Conservation (phyloP, 2,113 vertebrate genomes). For the Cottus gobio region DNA sequence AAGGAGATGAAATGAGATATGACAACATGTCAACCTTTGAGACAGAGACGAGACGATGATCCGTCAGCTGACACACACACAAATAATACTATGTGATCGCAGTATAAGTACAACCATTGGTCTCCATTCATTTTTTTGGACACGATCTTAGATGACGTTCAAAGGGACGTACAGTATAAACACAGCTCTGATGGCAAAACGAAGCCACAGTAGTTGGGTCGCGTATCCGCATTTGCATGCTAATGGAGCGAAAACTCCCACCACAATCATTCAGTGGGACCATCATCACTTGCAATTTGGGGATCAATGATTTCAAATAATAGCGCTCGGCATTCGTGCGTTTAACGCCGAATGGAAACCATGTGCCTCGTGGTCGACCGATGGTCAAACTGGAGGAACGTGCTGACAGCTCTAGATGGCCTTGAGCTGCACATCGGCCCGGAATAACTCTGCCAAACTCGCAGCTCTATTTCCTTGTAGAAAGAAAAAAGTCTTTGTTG, state of each 20-base stretch:
- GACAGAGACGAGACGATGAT: constrained; percentile 9
- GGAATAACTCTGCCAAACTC: constrained; percentile 72
- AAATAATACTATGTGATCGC: background rate
- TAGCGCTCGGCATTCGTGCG: constrained; percentile 39
- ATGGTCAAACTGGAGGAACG: constrained; percentile 49
- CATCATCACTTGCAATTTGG: constrained; percentile 67
- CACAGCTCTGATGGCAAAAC: background rate
- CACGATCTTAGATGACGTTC: constrained; percentile 48
- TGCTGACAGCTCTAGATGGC: constrained; percentile 65
- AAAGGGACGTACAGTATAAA: constrained; percentile 4
- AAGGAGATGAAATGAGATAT: constrained; percentile 37
- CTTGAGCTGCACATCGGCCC: constrained; percentile 62
- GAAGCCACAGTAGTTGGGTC: constrained; percentile 5
- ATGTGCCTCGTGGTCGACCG: constrained; percentile 58
- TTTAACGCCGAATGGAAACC: constrained; percentile 64
- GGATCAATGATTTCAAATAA: constrained; percentile 69
- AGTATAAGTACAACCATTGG: background rate
- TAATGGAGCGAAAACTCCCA: constrained; percentile 47
- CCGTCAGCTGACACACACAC: background rate
- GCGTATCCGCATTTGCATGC: constrained; percentile 51
- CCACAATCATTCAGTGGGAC: constrained; percentile 44
- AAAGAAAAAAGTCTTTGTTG: constrained; percentile 78
- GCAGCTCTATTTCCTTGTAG: constrained; percentile 75
- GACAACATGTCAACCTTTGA: constrained; percentile 39
- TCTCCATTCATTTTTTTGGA: constrained; percentile 5